Evolutionary conservation across 2,888 invertebrate species (phyloP).

Genomic region (Venustoraphidia nigricollis): DNA sequence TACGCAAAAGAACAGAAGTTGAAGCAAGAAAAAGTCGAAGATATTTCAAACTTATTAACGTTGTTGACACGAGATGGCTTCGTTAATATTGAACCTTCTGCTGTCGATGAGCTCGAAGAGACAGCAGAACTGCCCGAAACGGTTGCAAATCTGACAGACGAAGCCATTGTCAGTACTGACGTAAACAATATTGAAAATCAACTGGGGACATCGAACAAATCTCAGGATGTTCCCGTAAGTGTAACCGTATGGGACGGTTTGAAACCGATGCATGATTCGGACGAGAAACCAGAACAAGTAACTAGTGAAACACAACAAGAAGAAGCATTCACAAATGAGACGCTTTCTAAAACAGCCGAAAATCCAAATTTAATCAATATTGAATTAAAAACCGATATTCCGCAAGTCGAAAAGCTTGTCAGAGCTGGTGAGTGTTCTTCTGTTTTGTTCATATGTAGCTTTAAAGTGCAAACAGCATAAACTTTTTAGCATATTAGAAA

Average conservation of each 20-base stretch:
- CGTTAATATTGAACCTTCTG: conserved; percentile 50
- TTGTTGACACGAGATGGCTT: conserved; percentile 51
- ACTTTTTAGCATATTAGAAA: no score
- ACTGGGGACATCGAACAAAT: background rate
- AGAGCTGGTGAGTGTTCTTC: conserved; percentile 33
- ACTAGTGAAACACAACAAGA: background rate
- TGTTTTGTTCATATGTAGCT: no score
- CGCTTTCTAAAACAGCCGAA: background rate
- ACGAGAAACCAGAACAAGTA: no score
- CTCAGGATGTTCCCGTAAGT: background rate
- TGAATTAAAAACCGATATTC: conserved; percentile 28
- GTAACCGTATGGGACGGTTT: conserved; percentile 22
- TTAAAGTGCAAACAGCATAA: no score
- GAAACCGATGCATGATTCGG: conserved; percentile 13
- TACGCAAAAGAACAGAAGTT: conserved; percentile 68
- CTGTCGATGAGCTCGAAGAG: conserved; percentile 31
- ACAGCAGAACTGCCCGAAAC: no score
- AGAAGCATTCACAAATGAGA: background rate
- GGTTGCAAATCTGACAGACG: background rate
- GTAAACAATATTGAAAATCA: background rate
- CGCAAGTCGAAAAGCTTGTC: conserved; percentile 40
- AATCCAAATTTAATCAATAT: conserved; percentile 1
- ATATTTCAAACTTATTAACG: conserved; percentile 41
- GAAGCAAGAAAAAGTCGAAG: conserved; percentile 43
- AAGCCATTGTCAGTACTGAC: background rate